These are phyloP conservation scores for Sclerodermus sp. DNA, from an alignment of 2,888 invertebrate species.

Conservation along the genomic window DNA sequence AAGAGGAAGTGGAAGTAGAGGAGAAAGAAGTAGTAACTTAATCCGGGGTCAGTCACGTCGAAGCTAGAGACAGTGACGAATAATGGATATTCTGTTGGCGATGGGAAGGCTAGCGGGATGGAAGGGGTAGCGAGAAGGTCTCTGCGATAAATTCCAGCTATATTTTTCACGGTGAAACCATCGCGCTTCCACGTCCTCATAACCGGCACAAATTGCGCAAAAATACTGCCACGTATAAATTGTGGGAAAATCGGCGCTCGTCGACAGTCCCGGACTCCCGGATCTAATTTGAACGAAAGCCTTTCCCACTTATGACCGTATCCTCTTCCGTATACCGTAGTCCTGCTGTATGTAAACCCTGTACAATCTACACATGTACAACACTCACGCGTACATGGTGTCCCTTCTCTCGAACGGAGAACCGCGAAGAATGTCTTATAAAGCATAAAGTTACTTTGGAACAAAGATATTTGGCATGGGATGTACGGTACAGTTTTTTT, in stretches of 20 bases:
- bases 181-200: slow-evolving; percentile 37
- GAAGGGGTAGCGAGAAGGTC: slow-evolving; percentile 15
- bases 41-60: slow-evolving; percentile 19
- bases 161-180: slow-evolving; percentile 39
- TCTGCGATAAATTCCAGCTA: slow-evolving; percentile 42
- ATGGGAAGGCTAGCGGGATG: slow-evolving; percentile 17
- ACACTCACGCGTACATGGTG: too few species aligned
- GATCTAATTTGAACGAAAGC: slow-evolving; percentile 39
- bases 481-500: too few species aligned
- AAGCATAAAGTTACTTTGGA: too few species aligned
- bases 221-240: slow-evolving; percentile 43
- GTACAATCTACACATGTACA: too few species aligned
- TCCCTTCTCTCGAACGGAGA: not conserved
- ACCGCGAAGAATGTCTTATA: too few species aligned
- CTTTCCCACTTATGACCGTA: slow-evolving; percentile 28
- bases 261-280: slow-evolving; percentile 28
- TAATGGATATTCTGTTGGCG: slow-evolving; percentile 27
- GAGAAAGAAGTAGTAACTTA: slow-evolving; percentile 19
- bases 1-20: not conserved
- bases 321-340: slow-evolving; percentile 17
- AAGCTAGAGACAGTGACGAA: slow-evolving; percentile 27
- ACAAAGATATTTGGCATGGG: too few species aligned
- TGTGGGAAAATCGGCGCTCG: slow-evolving; percentile 31
- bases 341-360: slow-evolving; percentile 8
- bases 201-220: slow-evolving; percentile 45